A percentile compares a stretch with the other conserved stretches of the same genome.
phyloP scores from a whole-genome alignment of 2,113 vertebrate genomes.

The Chaenogobius annularis region DNA sequence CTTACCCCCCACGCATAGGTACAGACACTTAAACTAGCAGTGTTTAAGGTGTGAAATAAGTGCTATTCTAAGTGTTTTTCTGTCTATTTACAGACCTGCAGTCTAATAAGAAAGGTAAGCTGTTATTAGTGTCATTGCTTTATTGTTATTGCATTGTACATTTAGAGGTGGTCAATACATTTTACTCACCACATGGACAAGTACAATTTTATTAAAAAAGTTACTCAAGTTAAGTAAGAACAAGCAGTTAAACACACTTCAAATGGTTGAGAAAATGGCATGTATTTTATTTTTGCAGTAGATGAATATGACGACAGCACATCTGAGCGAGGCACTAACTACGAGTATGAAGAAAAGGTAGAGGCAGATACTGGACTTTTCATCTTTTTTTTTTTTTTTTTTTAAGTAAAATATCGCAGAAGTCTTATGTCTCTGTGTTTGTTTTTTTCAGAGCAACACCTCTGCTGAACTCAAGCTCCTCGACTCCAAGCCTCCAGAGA shows the following conservation, averaged over 20 bases:
- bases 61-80: slow-evolving; percentile 24
- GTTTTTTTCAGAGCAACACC: slow-evolving; percentile 74
- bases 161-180: too few relatives aligned
- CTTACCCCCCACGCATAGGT: slow-evolving; percentile 78
- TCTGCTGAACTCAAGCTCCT: slow-evolving; percentile 84
- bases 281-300: slow-evolving; percentile 34
- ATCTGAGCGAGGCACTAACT: slow-evolving; percentile 77
- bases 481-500: slow-evolving; percentile 84
- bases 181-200: too few relatives aligned
- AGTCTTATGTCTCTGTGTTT: not conserved
- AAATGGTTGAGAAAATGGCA: too few relatives aligned
- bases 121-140: not conserved
- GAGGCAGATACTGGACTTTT: not conserved
- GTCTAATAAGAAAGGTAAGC: slow-evolving; percentile 80
- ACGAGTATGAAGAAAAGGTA: slow-evolving; percentile 83
- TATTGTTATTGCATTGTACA: too few relatives aligned
- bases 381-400: not conserved
- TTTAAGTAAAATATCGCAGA: not conserved
- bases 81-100: slow-evolving; percentile 68
- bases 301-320: slow-evolving; percentile 82
- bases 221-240: too few relatives aligned
- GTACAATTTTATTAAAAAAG: too few relatives aligned
- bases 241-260: too few relatives aligned
- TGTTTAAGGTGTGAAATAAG: not conserved
- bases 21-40: slow-evolving; percentile 6